Conservation (phyloP, 2,797 vertebrate species). For the Rhadinocentrus ornatus region DNA sequence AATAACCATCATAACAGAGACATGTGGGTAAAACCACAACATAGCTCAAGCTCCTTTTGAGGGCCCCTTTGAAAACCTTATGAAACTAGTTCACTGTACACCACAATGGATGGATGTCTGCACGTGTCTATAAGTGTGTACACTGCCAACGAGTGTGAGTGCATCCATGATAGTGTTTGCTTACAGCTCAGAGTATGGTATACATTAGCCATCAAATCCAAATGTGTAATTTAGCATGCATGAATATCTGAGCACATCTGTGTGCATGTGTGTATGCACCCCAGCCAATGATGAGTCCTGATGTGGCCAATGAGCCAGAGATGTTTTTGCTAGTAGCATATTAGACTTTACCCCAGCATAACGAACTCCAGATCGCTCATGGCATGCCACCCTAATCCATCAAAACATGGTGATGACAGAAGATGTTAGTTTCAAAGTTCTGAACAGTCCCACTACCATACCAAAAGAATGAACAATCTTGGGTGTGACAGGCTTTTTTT, state of each 20-base stretch:
- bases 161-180: conserved; percentile 39
- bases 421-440: conserved; percentile 42
- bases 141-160: conserved; percentile 24
- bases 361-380: conserved; percentile 66
- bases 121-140: conserved; percentile 32
- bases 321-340: conserved; percentile 67
- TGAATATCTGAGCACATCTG: conserved; percentile 17
- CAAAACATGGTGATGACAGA: conserved; percentile 38
- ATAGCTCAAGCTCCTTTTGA: conserved; percentile 56
- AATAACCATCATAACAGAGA: conserved; percentile 66
- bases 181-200: conserved; percentile 37
- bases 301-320: conserved; percentile 69
- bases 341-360: conserved; percentile 65
- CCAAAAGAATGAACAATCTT: conserved; percentile 41
- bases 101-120: conserved; percentile 36
- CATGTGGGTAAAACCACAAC: conserved; percentile 70
- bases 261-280: conserved; percentile 19
- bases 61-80: conserved; percentile 55
- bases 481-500: conserved; percentile 24
- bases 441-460: conserved; percentile 30
- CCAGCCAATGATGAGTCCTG: conserved; percentile 51
- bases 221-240: conserved; percentile 59
- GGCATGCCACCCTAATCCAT: conserved; percentile 54
- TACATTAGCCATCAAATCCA: conserved; percentile 43
- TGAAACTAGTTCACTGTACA: conserved; percentile 58